Conservation (phyloP, 2,888 invertebrate species). For the Andrena minutula region DNA sequence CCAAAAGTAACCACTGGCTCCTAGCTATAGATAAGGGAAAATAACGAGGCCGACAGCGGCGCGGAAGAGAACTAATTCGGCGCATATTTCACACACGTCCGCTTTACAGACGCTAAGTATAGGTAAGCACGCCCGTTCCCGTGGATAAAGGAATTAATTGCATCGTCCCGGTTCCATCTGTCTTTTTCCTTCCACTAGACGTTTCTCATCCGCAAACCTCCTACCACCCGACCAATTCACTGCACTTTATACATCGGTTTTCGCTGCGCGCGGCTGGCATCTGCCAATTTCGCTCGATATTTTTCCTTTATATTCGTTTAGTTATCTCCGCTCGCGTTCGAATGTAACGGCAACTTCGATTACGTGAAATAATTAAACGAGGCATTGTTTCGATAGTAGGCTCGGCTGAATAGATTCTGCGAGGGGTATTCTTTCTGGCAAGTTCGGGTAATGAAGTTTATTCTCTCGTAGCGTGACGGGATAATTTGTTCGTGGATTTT, state of each 20-base stretch:
- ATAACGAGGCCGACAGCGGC: conserved; percentile 76
- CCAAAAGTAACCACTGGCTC: conserved; percentile 69
- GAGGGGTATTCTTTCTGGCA: no score
- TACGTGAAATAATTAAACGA: no score
- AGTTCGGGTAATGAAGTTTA: no score
- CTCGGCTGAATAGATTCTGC: no score
- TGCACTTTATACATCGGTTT: background rate
- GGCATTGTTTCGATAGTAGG: no score
- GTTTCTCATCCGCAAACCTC: background rate
- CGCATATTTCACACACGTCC: conserved; percentile 70
- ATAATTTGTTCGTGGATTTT: no score
- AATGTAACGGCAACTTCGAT: no score
- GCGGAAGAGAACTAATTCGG: conserved; percentile 75
- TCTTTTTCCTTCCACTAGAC: conserved; percentile 28
- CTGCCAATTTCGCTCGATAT: conserved; percentile 26
- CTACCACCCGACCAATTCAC: background rate
- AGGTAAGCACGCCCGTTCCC: conserved; percentile 53
- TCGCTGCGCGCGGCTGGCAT: conserved; percentile 8
- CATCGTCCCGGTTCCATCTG: conserved; percentile 43
- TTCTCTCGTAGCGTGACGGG: no score
- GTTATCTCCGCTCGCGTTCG: no score
- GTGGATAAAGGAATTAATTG: conserved; percentile 70
- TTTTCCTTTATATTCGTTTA: conserved; percentile 5
- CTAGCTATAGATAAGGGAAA: conserved; percentile 75
- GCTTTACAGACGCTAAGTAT: conserved; percentile 52